These are phyloP conservation scores for Aphodius granarius DNA, from an alignment of 2,888 invertebrate species.

Conservation along the genomic window DNA sequence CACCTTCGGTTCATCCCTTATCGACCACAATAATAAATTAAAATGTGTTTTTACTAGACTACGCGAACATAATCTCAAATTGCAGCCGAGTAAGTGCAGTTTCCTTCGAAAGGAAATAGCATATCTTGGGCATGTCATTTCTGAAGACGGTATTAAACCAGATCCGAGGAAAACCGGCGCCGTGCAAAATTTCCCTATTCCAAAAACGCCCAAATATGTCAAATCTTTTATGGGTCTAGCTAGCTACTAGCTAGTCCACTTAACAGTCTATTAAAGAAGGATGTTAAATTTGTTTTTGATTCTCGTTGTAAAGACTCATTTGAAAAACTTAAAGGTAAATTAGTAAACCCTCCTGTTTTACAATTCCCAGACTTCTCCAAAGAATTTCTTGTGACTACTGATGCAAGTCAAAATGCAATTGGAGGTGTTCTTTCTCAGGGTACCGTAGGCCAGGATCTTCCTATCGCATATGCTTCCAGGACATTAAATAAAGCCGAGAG, in stretches of 20 bases:
- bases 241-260: constrained; percentile 14
- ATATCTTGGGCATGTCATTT: no score
- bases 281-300: constrained; percentile 13
- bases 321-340: constrained; percentile 5
- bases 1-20: no score
- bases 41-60: no score
- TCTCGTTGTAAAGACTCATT: constrained; percentile 15
- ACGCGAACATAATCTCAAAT: no score
- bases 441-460: constrained; percentile 16
- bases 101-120: no score
- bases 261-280: constrained; percentile 18
- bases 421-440: constrained; percentile 21
- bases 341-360: constrained; percentile 13
- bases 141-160: no score
- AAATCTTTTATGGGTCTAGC: neutral
- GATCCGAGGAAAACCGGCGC: no score
- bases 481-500: constrained; percentile 21
- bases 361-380: constrained; percentile 24
- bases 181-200: neutral
- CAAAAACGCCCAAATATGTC: no score
- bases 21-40: no score
- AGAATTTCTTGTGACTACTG: constrained; percentile 17
- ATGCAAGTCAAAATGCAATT: constrained; percentile 18
- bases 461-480: constrained; percentile 20
- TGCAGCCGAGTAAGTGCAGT: no score